Evolutionary conservation across 2,888 invertebrate species (phyloP).

Genomic region (Anticlea derivata): DNA sequence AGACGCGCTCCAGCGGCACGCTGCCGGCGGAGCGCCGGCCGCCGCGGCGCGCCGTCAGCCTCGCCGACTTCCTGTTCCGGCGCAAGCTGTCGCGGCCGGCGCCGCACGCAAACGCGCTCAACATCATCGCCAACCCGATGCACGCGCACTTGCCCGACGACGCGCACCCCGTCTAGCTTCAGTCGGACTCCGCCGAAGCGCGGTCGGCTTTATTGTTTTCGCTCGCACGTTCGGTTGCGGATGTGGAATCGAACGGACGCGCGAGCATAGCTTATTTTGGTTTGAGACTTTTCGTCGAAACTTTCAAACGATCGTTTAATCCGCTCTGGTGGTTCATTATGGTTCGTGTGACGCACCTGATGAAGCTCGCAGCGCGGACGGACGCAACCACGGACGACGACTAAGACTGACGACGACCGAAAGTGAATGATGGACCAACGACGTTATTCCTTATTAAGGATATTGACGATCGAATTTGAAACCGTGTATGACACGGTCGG

Average conservation of each 20-base stretch:
- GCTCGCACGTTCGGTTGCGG: neutral
- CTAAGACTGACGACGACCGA: neutral
- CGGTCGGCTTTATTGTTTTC: neutral
- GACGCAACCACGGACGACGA: neutral
- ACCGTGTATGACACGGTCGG: neutral
- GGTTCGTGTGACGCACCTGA: neutral
- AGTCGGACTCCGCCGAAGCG: neutral
- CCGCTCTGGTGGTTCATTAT: too few relatives aligned
- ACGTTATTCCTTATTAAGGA: neutral
- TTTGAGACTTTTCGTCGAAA: neutral
- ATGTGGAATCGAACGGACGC: neutral
- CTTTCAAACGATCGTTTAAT: too few relatives aligned
- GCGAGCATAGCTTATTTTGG: neutral
- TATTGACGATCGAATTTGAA: neutral
- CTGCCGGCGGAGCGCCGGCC: neutral
- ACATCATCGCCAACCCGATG: conserved; percentile 74
- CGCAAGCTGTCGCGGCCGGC: conserved; percentile 38
- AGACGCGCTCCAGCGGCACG: conserved; percentile 45
- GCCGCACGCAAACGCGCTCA: conserved; percentile 35
- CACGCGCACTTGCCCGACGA: conserved; percentile 44
- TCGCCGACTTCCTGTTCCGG: conserved; percentile 54
- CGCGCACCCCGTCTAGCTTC: conserved; percentile 52
- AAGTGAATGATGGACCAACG: neutral
- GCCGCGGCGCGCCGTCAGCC: conserved; percentile 52
- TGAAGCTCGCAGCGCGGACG: too few relatives aligned